These are phyloP conservation scores for Varanus salvator DNA, from an alignment of 2,113 vertebrate genomes.

Conservation along the genomic window DNA sequence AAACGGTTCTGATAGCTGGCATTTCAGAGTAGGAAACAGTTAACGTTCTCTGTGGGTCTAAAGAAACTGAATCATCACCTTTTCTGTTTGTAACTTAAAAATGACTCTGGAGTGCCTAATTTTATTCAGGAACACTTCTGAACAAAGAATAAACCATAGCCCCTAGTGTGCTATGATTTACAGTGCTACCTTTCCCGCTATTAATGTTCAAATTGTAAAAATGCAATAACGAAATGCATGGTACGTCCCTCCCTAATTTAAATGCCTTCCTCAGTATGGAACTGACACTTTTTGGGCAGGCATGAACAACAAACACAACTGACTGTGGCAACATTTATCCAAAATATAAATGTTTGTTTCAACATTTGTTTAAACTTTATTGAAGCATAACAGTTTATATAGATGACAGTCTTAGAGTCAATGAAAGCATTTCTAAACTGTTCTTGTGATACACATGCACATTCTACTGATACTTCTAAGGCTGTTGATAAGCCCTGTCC, in stretches of 20 bases:
- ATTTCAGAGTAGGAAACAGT: constrained; percentile 37
- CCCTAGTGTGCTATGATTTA: background rate
- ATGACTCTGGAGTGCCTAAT: background rate
- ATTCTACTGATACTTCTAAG: background rate
- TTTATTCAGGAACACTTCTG: background rate
- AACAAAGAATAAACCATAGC: background rate
- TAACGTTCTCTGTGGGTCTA: background rate
- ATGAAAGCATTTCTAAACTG: background rate
- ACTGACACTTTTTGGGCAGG: constrained; percentile 36
- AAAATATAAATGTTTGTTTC: background rate
- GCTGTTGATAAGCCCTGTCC: background rate
- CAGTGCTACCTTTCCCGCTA: constrained; percentile 3
- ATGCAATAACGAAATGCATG: background rate
- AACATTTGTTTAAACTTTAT: background rate
- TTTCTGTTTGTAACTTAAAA: background rate
- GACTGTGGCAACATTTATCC: constrained; percentile 3
- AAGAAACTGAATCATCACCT: background rate
- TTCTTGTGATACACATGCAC: background rate
- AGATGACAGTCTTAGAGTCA: background rate
- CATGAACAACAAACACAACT: rapidly evolving
- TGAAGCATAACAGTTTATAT: background rate
- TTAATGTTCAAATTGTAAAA: constrained; percentile 30
- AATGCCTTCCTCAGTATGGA: background rate
- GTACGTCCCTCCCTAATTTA: constrained; percentile 25
- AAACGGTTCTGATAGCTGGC: constrained; percentile 22